Evolutionary conservation across 2,797 vertebrate genomes (phyloP), one percentile per base, ranked within the genome.

Genomic region (Tympanoctomys barrerae): DNA sequence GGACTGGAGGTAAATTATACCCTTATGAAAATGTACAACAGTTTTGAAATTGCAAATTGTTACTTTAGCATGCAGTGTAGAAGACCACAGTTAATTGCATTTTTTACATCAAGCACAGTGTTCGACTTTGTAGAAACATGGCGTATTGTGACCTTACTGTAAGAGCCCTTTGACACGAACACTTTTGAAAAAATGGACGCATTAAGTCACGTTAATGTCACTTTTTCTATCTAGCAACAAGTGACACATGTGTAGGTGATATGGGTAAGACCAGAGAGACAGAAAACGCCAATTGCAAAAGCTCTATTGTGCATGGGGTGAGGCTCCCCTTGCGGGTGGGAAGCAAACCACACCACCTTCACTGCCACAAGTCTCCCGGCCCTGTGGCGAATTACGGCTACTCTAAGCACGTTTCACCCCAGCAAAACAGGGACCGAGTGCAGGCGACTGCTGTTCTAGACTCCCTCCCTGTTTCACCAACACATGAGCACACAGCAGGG

Each of bases 1-100:
- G 93, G 92, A 94, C 94, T 97, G 93, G 95, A 98, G 98, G 97
- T 98, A 98, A 98, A 98, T 98, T 98, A 97, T 95, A 96, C 89
- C 96, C 96, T 97, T 97, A 96, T 94, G 93, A 96, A 98, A 98
- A 97, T 70, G 92, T 98, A 95, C 94, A 96, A 97, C 89, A 94
- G 61, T 97, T 97, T 97, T 97, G 98, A 98, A 98, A 98, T 98
- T 97, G 98, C 98, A 99, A 98, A 99, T 98, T 98, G 94, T 97
- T 98, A 84, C 98, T 98, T 98, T 98, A 95, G 91, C 97, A 97
- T 98, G 96, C 95, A 97, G 97, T 97, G 97, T 96, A 96, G 96
- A 96, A 98, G 98, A 96, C 95, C 95, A 96, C 97, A 98, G 98
- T 98, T 98, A 98, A 98, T 98, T 95, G 96, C 97, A 19, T 96